Percentiles rank a stretch among this genome's conserved stretches.
These are phyloP conservation scores for Fragum fragum DNA, from an alignment of 2,888 invertebrate genomes.

Conservation along the genomic window DNA sequence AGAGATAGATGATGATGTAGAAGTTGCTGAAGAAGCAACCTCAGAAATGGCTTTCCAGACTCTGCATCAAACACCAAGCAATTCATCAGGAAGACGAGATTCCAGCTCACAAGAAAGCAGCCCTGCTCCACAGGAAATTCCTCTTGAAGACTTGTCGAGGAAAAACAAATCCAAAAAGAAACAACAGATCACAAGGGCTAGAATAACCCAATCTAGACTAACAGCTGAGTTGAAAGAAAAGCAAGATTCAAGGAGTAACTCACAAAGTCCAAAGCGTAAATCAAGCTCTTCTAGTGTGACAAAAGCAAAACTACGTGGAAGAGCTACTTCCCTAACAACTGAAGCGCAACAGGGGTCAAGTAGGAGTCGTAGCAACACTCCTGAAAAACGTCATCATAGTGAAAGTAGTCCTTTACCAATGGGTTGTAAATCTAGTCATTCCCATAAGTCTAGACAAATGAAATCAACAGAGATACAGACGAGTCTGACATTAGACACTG, in stretches of 20 bases:
- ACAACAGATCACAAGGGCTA: slow-evolving; percentile 51
- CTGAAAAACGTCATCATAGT: slow-evolving; percentile 67
- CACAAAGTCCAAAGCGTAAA: slow-evolving; percentile 78
- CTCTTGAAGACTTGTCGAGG: slow-evolving; percentile 84
- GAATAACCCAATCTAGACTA: slow-evolving; percentile 54
- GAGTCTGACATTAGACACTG: slow-evolving; percentile 35
- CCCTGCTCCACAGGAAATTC: slow-evolving; percentile 83
- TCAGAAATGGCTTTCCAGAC: slow-evolving; percentile 83
- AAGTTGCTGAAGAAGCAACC: slow-evolving; percentile 82
- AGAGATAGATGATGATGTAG: slow-evolving; percentile 64
- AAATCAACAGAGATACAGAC: slow-evolving; percentile 44
- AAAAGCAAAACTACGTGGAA: slow-evolving; percentile 50
- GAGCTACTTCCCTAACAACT: slow-evolving; percentile 70
- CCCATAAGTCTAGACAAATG: slow-evolving; percentile 41
- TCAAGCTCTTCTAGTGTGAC: slow-evolving; percentile 44
- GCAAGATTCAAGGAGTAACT: slow-evolving; percentile 69
- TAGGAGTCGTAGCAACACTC: slow-evolving; percentile 65
- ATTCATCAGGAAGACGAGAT: slow-evolving; percentile 53
- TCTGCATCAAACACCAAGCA: slow-evolving; percentile 75
- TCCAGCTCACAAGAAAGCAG: slow-evolving; percentile 66
- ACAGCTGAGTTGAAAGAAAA: slow-evolving; percentile 65
- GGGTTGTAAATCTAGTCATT: slow-evolving; percentile 38
- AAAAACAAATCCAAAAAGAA: slow-evolving; percentile 67
- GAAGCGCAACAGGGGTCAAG: slow-evolving; percentile 44
- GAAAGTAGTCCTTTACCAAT: slow-evolving; percentile 68